Conservation (phyloP, 2,888 invertebrate genomes). For the Synanthedon formicaeformis region DNA sequence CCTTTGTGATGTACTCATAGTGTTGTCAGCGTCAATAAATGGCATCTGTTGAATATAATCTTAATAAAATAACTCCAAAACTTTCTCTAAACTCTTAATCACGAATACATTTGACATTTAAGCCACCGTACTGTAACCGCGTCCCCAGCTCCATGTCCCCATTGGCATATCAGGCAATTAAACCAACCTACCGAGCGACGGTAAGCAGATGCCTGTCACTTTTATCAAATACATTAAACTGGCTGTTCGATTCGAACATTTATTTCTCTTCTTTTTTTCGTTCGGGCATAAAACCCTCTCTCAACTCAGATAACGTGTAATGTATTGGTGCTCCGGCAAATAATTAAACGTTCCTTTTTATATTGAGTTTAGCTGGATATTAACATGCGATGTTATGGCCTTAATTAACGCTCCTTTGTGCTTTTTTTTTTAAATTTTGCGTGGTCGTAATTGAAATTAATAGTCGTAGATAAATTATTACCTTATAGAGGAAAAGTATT, state of each 20-base stretch:
- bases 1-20: no score
- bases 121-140: slow-evolving; percentile 21
- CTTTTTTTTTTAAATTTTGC: slow-evolving; percentile 10
- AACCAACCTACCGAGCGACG: slow-evolving; percentile 43
- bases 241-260: slow-evolving; percentile 55
- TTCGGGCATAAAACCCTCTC: slow-evolving; percentile 45
- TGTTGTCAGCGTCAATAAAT: no score
- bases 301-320: slow-evolving; percentile 56
- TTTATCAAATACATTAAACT: slow-evolving; percentile 69
- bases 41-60: neutral
- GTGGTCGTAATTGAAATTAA: neutral
- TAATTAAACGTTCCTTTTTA: slow-evolving; percentile 57
- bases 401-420: slow-evolving; percentile 41
- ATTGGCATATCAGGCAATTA: slow-evolving; percentile 63
- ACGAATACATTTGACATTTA: slow-evolving; percentile 37
- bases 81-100: slow-evolving; percentile 11
- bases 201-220: slow-evolving; percentile 66
- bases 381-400: slow-evolving; percentile 29
- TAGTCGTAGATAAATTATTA: neutral
- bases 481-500: neutral
- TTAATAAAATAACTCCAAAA: slow-evolving; percentile 10
- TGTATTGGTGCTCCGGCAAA: slow-evolving; percentile 52
- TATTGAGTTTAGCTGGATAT: slow-evolving; percentile 17
- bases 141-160: slow-evolving; percentile 19
- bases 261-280: slow-evolving; percentile 40